phyloP scores from a whole-genome alignment of 2,888 invertebrate species.

The Aradus depressus region DNA sequence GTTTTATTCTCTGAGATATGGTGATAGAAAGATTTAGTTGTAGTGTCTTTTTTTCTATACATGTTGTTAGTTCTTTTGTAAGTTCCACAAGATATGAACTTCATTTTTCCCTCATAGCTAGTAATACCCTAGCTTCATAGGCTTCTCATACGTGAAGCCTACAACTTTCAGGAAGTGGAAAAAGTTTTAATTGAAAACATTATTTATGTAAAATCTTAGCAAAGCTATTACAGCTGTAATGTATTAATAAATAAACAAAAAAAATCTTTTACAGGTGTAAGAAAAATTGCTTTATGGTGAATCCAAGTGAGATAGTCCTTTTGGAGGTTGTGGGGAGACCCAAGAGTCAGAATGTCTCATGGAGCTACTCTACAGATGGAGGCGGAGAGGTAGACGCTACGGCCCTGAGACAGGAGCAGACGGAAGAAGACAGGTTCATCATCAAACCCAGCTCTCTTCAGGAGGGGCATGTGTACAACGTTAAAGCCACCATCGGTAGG shows the following conservation, averaged over 20 bases:
- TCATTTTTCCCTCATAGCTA: no score
- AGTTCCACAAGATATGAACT: no score
- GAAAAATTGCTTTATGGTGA: neutral
- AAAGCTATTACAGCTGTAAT: neutral
- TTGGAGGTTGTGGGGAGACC: neutral
- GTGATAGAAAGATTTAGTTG: no score
- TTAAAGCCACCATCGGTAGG: slow-evolving; percentile 7
- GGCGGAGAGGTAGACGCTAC: neutral
- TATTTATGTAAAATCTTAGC: no score
- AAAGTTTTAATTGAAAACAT: no score
- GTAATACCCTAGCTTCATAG: no score
- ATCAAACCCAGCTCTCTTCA: neutral
- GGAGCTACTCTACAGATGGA: neutral
- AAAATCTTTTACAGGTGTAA: neutral
- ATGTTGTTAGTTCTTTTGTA: no score
- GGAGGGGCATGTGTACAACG: neutral
- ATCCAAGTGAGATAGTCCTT: neutral
- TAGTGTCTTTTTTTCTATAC: no score
- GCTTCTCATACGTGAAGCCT: no score
- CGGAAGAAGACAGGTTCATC: neutral
- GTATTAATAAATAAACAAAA: neutral
- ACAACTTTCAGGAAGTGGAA: no score
- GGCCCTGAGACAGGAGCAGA: neutral
- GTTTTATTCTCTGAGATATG: no score
- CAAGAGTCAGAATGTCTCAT: neutral